Evolutionary conservation across 2,888 invertebrate genomes (phyloP).

Genomic region (Scaptomyza cyrtandrae): DNA sequence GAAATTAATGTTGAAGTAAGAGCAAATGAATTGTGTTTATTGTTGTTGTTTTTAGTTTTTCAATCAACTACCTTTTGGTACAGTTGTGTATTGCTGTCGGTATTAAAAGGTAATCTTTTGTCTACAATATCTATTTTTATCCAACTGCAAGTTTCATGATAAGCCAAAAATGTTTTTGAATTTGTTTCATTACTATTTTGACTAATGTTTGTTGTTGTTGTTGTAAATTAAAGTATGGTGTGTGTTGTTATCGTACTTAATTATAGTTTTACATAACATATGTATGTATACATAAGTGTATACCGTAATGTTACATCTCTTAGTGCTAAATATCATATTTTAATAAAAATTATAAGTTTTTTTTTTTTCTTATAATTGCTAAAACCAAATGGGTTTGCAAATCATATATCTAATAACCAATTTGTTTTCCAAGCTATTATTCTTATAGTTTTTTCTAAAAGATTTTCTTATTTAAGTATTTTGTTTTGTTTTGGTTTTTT

Average conservation of each 20-base stretch:
- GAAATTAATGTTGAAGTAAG: slow-evolving; percentile 47
- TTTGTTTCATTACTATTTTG: slow-evolving; percentile 22
- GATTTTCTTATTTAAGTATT: slow-evolving; percentile 30
- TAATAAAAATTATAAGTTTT: slow-evolving; percentile 40
- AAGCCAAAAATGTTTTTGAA: slow-evolving; percentile 23
- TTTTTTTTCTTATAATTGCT: slow-evolving; percentile 38
- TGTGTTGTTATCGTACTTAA: slow-evolving; percentile 46
- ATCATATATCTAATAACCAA: slow-evolving; percentile 40
- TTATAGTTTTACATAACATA: slow-evolving; percentile 62
- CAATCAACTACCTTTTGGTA: slow-evolving; percentile 5
- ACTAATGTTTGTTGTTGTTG: slow-evolving; percentile 26
- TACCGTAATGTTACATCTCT: slow-evolving; percentile 63
- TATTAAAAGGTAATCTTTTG: slow-evolving; percentile 24
- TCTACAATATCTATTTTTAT: slow-evolving; percentile 22
- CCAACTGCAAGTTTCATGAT: slow-evolving; percentile 6
- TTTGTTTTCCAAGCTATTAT: slow-evolving; percentile 40
- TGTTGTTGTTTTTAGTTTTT: slow-evolving; percentile 20
- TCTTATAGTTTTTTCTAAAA: slow-evolving; percentile 50
- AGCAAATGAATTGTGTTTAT: slow-evolving; percentile 23
- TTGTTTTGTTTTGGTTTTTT: too few relatives aligned
- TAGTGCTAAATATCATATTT: slow-evolving; percentile 55
- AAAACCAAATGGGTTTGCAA: slow-evolving; percentile 53
- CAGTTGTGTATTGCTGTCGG: slow-evolving; percentile 4
- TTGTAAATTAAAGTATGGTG: slow-evolving; percentile 34
- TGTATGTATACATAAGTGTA: slow-evolving; percentile 53